These are phyloP conservation scores for Aphis craccivora DNA, from an alignment of 1,140 invertebrate species.

Conservation along the genomic window DNA sequence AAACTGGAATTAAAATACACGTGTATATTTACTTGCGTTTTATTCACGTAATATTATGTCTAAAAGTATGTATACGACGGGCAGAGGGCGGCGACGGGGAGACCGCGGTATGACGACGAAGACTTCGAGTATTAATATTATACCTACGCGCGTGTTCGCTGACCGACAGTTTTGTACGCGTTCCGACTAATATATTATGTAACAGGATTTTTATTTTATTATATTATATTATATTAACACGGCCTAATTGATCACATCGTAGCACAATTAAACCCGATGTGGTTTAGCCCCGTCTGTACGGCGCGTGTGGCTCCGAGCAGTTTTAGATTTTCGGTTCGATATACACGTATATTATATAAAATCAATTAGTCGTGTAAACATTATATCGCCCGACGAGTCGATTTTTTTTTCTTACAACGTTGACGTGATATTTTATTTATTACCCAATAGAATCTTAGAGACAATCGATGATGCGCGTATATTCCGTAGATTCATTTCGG, in stretches of 20 bases:
- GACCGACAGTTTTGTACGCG: not conserved
- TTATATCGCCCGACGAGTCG: not conserved
- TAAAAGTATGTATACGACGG: not conserved
- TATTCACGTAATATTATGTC: not conserved
- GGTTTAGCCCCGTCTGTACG: not conserved
- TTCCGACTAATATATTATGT: not conserved
- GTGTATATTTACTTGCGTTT: not conserved
- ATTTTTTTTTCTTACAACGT: not conserved
- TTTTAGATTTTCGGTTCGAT: not conserved
- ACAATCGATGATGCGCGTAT: not conserved
- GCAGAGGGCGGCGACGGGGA: not conserved
- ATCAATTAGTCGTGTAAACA: constrained; percentile 26
- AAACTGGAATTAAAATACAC: constrained; percentile 14
- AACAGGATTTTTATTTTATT: not conserved
- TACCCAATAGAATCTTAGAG: not conserved
- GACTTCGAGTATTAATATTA: not conserved
- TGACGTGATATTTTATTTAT: constrained; percentile 1
- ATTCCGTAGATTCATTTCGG: not conserved
- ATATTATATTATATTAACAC: not conserved
- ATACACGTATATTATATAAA: not conserved
- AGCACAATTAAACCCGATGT: not conserved
- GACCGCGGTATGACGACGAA: not conserved
- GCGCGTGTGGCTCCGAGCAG: not conserved
- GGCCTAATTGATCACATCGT: not conserved
- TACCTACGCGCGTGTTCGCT: not conserved